A percentile compares a stretch with the other conserved stretches of the same genome.
These are phyloP conservation scores for Odontocerum albicorne DNA, from an alignment of 2,888 invertebrate species.

Conservation along the genomic window DNA sequence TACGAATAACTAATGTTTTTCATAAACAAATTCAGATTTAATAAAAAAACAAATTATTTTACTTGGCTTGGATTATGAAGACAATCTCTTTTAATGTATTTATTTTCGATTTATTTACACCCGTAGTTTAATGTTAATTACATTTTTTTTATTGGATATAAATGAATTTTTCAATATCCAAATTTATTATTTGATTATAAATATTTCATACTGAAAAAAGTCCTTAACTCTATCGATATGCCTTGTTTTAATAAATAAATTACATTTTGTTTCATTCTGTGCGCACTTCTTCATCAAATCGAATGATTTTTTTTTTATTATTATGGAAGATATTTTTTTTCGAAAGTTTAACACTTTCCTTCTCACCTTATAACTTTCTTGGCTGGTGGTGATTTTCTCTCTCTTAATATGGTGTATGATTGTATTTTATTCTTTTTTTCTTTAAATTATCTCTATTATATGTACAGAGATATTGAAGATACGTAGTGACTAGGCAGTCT, in stretches of 20 bases:
- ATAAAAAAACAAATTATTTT: not conserved
- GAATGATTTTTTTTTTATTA: too few relatives aligned
- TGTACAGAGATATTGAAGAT: slow-evolving; percentile 45
- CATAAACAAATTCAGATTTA: not conserved
- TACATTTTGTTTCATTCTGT: slow-evolving; percentile 1
- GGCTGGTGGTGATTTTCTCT: too few relatives aligned
- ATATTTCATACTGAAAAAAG: slow-evolving; percentile 5
- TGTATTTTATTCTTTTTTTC: too few relatives aligned
- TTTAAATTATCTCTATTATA: too few relatives aligned
- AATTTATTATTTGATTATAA: not conserved
- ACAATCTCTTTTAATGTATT: not conserved
- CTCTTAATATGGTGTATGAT: too few relatives aligned
- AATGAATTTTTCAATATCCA: not conserved
- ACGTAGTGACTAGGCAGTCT: slow-evolving; percentile 45
- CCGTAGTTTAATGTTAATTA: not conserved
- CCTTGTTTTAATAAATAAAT: slow-evolving; percentile 30
- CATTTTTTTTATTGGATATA: not conserved
- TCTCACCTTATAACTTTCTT: not conserved
- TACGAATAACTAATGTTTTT: not conserved
- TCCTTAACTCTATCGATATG: slow-evolving; percentile 35
- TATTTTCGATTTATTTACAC: not conserved
- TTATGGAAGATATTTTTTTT: not conserved
- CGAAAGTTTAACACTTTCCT: not conserved
- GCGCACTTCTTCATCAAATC: too few relatives aligned
- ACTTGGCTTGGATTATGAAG: too few relatives aligned